These are phyloP conservation scores for Sinella curviseta DNA, from an alignment of 1,140 invertebrate species.

Conservation along the genomic window DNA sequence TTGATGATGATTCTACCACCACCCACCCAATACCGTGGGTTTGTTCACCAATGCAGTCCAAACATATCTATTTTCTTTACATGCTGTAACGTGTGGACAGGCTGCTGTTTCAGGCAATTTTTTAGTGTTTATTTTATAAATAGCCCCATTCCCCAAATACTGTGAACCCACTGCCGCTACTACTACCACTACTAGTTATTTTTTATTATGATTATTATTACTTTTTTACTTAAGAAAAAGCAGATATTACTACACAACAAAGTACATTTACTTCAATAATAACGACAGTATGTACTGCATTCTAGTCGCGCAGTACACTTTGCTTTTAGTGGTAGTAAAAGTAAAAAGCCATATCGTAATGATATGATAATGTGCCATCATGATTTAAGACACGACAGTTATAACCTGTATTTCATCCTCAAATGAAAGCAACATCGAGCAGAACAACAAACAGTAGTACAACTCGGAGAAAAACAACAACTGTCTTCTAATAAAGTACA, in stretches of 20 bases:
- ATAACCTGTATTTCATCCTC: conserved; percentile 12
- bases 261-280: background rate
- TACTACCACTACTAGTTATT: too few relatives aligned
- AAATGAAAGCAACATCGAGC: background rate
- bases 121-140: too few relatives aligned
- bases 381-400: conserved; percentile 15
- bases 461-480: background rate
- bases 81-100: too few relatives aligned
- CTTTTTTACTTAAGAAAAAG: background rate
- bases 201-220: conserved; percentile 9
- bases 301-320: background rate
- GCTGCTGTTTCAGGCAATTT: too few relatives aligned
- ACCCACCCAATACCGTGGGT: too few relatives aligned
- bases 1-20: too few relatives aligned
- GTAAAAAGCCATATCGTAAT: conserved; percentile 12
- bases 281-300: background rate
- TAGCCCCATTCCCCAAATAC: too few relatives aligned
- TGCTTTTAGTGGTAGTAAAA: background rate
- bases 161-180: too few relatives aligned
- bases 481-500: background rate
- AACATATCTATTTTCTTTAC: too few relatives aligned
- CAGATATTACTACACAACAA: background rate
- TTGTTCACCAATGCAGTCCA: too few relatives aligned
- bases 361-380: conserved; percentile 26
- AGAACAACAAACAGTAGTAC: background rate